phyloP scores from a whole-genome alignment of 2,888 invertebrate species.

The Phyllotreta cruciferae region DNA sequence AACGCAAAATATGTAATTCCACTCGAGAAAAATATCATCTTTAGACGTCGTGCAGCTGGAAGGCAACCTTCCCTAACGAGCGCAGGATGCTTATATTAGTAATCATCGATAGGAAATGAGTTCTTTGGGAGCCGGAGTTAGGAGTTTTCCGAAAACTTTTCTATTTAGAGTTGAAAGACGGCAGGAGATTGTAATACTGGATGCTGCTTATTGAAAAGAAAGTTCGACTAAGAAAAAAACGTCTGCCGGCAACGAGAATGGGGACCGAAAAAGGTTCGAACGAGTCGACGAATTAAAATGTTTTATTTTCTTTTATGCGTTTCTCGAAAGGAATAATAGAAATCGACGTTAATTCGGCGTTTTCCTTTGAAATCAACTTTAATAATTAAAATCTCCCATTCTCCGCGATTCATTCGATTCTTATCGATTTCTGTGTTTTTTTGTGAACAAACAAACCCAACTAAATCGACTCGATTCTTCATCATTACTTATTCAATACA shows the following conservation, averaged over 20 bases:
- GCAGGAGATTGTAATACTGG: constrained; percentile 23
- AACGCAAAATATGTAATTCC: too few relatives aligned
- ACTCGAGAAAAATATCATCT: constrained; percentile 5
- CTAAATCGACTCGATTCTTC: too few relatives aligned
- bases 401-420: too few relatives aligned
- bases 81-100: constrained; percentile 26
- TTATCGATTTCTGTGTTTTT: too few relatives aligned
- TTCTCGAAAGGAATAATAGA: not conserved
- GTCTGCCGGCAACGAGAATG: constrained; percentile 23
- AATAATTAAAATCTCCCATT: too few relatives aligned
- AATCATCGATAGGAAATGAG: constrained; percentile 32
- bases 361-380: not conserved
- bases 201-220: constrained; percentile 30
- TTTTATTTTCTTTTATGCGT: constrained; percentile 8
- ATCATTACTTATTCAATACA: too few relatives aligned
- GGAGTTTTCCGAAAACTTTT: constrained; percentile 24
- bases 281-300: constrained; percentile 20
- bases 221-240: constrained; percentile 22
- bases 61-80: constrained; percentile 1
- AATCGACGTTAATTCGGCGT: constrained; percentile 7
- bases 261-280: constrained; percentile 8
- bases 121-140: constrained; percentile 14
- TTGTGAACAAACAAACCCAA: too few relatives aligned
- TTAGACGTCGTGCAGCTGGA: constrained; percentile 5
- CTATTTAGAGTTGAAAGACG: constrained; percentile 23